Percentiles rank a stretch among this genome's conserved stretches.
Evolutionary conservation across 2,888 invertebrate genomes (phyloP).

Genomic region (Ichneumoninae sp.): DNA sequence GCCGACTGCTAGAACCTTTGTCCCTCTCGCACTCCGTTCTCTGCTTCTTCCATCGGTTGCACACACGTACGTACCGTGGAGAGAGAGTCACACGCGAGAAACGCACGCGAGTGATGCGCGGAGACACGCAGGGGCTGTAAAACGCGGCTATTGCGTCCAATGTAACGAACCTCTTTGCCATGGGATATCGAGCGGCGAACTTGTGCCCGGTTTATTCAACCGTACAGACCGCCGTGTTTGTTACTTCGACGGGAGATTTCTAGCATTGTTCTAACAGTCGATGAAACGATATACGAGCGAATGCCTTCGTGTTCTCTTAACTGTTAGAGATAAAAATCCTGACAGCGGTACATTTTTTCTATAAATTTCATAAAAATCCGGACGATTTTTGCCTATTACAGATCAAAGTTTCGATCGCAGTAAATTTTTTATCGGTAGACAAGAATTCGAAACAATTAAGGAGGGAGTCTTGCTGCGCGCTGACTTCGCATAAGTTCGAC

Average conservation of each 20-base stretch:
- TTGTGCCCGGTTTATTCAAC: slow-evolving; percentile 45
- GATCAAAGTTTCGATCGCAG: neutral
- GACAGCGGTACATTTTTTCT: neutral
- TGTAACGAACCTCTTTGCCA: slow-evolving; percentile 24
- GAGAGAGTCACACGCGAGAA: slow-evolving; percentile 60
- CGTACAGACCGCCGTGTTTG: slow-evolving; percentile 18
- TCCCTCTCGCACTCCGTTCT: slow-evolving; percentile 54
- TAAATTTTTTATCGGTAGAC: too few species aligned
- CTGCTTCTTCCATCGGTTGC: slow-evolving; percentile 33
- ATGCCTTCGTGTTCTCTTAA: neutral
- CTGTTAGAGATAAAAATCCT: neutral
- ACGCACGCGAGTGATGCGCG: slow-evolving; percentile 63
- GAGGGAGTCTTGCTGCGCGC: too few species aligned
- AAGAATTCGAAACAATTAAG: too few species aligned
- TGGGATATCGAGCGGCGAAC: slow-evolving; percentile 58
- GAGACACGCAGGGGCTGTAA: slow-evolving; percentile 68
- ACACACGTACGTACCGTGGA: slow-evolving; percentile 30
- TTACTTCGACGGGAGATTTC: slow-evolving; percentile 34
- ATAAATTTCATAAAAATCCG: neutral
- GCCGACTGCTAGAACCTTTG: slow-evolving; percentile 48
- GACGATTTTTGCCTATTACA: neutral
- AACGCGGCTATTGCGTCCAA: slow-evolving; percentile 35
- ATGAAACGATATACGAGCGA: slow-evolving; percentile 9
- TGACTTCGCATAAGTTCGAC: too few species aligned
- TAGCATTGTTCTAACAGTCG: slow-evolving; percentile 51